A percentile compares a stretch with the other conserved stretches of the same genome.
These are phyloP conservation scores for Bilobella aurantiaca DNA, from an alignment of 1,140 invertebrate genomes.

Conservation along the genomic window DNA sequence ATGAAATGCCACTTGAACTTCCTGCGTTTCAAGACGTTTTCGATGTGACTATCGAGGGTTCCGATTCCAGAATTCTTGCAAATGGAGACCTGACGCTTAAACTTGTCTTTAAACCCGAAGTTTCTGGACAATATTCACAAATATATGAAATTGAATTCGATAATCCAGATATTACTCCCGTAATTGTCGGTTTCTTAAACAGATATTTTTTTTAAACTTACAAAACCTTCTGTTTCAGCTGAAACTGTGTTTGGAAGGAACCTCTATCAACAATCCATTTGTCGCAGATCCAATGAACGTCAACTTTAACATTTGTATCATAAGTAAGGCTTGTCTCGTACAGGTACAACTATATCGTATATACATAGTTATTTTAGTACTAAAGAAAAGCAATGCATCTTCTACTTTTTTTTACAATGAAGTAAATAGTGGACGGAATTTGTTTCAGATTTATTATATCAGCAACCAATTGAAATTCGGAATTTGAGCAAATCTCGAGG, in stretches of 20 bases:
- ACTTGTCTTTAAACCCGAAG: background rate
- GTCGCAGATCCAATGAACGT: background rate
- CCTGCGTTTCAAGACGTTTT: background rate
- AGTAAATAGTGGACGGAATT: background rate
- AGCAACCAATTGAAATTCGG: background rate
- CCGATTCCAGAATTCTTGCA: background rate
- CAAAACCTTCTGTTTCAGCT: slow-evolving; percentile 5
- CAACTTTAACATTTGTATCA: slow-evolving; percentile 19
- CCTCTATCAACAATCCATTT: slow-evolving; percentile 12
- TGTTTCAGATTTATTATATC: slow-evolving; percentile 9
- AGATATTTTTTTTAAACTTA: background rate
- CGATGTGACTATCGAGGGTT: slow-evolving; percentile 1
- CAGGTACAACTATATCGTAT: too few species aligned
- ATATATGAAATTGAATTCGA: slow-evolving; percentile 2
- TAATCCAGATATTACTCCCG: background rate
- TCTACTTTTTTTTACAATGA: background rate
- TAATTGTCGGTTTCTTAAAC: background rate
- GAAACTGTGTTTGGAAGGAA: slow-evolving; percentile 4
- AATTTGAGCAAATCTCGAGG: slow-evolving; percentile 3
- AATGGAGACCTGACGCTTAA: background rate
- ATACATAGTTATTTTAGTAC: too few species aligned
- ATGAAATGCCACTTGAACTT: background rate
- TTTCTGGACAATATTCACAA: background rate
- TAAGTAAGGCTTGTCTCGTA: slow-evolving; percentile 8
- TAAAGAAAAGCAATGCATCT: too few species aligned